These are phyloP conservation scores for Armadillidium nasatum DNA, from an alignment of 1,140 invertebrate species.

Conservation along the genomic window DNA sequence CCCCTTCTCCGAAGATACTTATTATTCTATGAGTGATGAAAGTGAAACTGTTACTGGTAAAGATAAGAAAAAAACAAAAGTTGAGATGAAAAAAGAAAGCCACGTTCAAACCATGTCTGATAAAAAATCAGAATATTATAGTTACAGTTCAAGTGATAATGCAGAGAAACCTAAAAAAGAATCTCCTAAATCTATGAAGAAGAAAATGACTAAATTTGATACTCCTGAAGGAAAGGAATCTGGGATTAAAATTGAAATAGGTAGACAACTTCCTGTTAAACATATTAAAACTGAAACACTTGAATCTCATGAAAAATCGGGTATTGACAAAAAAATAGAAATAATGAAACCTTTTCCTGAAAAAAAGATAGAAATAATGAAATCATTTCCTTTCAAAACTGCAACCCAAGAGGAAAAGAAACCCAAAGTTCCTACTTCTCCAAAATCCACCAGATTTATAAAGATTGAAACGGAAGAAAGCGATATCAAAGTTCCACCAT, in stretches of 20 bases:
- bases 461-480: constrained; percentile 63
- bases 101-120: constrained; percentile 41
- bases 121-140: constrained; percentile 37
- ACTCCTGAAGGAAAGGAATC: background rate
- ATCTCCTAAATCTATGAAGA: background rate
- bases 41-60: constrained; percentile 37
- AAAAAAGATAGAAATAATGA: constrained; percentile 44
- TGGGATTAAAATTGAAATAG: background rate
- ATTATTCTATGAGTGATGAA: constrained; percentile 42
- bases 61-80: constrained; percentile 34
- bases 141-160: background rate
- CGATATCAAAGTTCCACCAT: constrained; percentile 50
- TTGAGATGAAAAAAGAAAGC: constrained; percentile 39
- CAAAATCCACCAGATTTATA: constrained; percentile 63
- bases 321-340: constrained; percentile 18
- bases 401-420: constrained; percentile 49
- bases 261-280: background rate
- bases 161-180: background rate
- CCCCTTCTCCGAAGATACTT: constrained; percentile 41
- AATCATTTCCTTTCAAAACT: constrained; percentile 53
- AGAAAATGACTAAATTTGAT: background rate
- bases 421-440: constrained; percentile 49
- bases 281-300: background rate
- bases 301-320: background rate
- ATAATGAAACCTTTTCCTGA: constrained; percentile 37